A percentile compares a stretch with the other conserved stretches of the same genome.
Conservation (phyloP, 2,888 invertebrate genomes). For the Rhamnusium bicolor region DNA sequence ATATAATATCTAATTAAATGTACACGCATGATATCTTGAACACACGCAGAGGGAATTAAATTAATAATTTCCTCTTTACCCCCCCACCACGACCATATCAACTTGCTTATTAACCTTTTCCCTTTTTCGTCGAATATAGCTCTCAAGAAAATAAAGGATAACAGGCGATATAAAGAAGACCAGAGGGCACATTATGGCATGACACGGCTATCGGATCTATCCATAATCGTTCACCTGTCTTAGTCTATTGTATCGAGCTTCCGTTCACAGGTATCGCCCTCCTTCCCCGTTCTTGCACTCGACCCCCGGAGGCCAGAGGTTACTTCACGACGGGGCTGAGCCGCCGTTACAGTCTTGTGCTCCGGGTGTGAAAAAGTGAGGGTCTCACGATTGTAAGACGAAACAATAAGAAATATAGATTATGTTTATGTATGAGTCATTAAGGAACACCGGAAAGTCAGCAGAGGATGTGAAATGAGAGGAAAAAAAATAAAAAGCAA, state of each 20-base stretch:
- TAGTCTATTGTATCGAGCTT: conserved; percentile 61
- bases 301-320: conserved; percentile 61
- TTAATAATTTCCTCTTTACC: conserved; percentile 36
- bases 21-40: conserved; percentile 37
- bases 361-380: conserved; percentile 62
- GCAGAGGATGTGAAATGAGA: conserved; percentile 49
- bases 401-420: conserved; percentile 60
- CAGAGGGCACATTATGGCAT: conserved; percentile 24
- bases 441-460: conserved; percentile 51
- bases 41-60: conserved; percentile 43
- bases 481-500: conserved; percentile 38
- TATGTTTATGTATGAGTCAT: conserved; percentile 64
- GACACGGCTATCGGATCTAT: conserved; percentile 40
- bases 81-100: conserved; percentile 22
- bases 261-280: conserved; percentile 63
- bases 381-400: conserved; percentile 61
- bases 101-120: conserved; percentile 43
- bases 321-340: conserved; percentile 51
- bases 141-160: conserved; percentile 30
- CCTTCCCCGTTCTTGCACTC: conserved; percentile 35
- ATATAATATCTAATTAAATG: conserved; percentile 34
- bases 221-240: conserved; percentile 65
- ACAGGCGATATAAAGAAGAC: conserved; percentile 25
- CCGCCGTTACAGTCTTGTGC: conserved; percentile 62
- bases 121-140: conserved; percentile 22